Evolutionary conservation across 2,888 invertebrate genomes (phyloP), one percentile per base, ranked within the genome.

Genomic region (Nomada lathburiana): DNA sequence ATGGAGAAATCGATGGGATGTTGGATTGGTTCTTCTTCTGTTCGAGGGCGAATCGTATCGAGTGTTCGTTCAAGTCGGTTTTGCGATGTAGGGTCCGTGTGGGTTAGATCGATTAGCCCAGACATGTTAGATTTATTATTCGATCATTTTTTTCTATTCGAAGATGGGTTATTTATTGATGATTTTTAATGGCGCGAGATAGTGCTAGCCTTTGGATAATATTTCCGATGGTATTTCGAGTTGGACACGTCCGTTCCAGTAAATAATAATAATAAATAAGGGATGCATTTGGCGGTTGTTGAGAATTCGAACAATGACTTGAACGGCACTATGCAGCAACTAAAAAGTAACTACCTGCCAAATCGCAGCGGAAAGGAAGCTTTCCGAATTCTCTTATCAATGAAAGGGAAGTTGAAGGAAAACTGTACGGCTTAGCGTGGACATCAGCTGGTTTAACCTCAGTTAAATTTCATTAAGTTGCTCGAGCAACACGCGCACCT

Each of bases 401-500:
- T 26, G 44, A 13, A n/a, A 18, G 36, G 42, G 16, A 53, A 18
- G 29, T 13, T 2, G 53, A 13, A 67, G 59, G 53, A 23, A 42
- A 77, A 60, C 18, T 50, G 53, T 53, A 42, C 65, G 65, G 3
- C 42, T 47, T 23, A 11, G 59, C 20, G 52, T 60, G 59, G 53
- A 55, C 47, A 67, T 64, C 69, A 44, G 74, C 74, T 65, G 65
- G 79, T 20, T n/a, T 80, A 68, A 83, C 76, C 80, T 74, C 85
- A 68, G 85, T 86, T 86, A 86, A 86, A 85, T 83, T 86, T 86
- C 78, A 86, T 86, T 86, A 83, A 71, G 69, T 53, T 60, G 18
- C 62, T 60, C 80, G 52, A 63, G 55, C 62, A 62, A 57, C 72
- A 62, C 68, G 75, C 73, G 75, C 20, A 75, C 71, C 53, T 23